Percentiles rank a stretch among this genome's conserved stretches.
Evolutionary conservation across 2,113 vertebrate species (phyloP).

Genomic region (Cettia cetti): DNA sequence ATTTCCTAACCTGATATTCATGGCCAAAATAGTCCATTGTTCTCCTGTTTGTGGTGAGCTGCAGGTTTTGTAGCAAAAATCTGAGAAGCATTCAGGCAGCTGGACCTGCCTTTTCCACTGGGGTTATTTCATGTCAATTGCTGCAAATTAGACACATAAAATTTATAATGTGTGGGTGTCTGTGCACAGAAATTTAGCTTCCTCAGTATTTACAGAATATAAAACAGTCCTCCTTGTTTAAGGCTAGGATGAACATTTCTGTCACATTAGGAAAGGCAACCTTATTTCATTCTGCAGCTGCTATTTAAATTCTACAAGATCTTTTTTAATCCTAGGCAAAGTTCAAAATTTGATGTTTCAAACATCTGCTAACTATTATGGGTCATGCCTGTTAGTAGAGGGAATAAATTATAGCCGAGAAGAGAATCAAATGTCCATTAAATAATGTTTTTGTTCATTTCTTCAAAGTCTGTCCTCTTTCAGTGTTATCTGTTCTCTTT

Average conservation of each 20-base stretch:
- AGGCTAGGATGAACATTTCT: constrained; percentile 22
- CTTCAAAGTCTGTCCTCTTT: not conserved
- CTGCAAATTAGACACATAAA: not conserved
- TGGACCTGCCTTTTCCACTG: not conserved
- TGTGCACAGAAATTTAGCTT: not conserved
- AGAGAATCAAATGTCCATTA: constrained; percentile 3
- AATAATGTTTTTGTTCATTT: constrained; percentile 5
- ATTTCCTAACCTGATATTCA: not conserved
- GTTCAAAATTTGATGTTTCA: constrained; percentile 26
- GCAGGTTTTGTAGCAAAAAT: not conserved
- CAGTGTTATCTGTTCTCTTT: constrained; percentile 24
- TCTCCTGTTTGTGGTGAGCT: not conserved
- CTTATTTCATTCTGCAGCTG: constrained; percentile 49
- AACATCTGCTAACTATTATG: constrained; percentile 56
- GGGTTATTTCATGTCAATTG: not conserved
- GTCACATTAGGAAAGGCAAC: constrained; percentile 25
- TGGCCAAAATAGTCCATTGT: fast-evolving
- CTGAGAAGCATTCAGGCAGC: not conserved
- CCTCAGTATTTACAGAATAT: constrained; percentile 22
- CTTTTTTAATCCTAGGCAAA: constrained; percentile 44
- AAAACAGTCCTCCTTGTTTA: constrained; percentile 41
- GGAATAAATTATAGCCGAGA: constrained; percentile 30
- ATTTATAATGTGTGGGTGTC: not conserved
- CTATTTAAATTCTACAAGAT: constrained; percentile 7
- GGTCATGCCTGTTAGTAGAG: constrained; percentile 4